phyloP scores from a whole-genome alignment of 2,888 invertebrate species.

The Drosophila borealis region DNA sequence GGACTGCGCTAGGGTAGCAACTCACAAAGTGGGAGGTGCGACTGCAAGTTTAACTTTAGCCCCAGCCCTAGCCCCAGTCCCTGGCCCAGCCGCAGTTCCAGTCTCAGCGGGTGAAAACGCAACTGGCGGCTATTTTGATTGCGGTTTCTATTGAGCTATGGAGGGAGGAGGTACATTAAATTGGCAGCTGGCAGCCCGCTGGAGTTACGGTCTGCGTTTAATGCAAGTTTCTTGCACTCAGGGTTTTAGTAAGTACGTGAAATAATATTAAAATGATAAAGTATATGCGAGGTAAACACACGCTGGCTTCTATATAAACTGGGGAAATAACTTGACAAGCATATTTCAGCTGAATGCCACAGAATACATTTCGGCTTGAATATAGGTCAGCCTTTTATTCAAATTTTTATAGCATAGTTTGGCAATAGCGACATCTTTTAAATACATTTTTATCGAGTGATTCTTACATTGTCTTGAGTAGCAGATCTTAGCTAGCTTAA shows the following conservation, averaged over 20 bases:
- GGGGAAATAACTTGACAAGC: too few relatives aligned
- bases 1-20: slow-evolving; percentile 16
- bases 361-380: too few relatives aligned
- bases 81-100: too few relatives aligned
- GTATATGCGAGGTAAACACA: neutral
- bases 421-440: too few relatives aligned
- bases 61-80: neutral
- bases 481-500: too few relatives aligned
- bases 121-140: slow-evolving; percentile 51
- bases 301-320: neutral
- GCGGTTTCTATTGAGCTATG: slow-evolving; percentile 29
- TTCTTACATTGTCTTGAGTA: too few relatives aligned
- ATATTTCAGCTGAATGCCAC: too few relatives aligned
- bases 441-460: too few relatives aligned
- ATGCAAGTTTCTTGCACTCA: slow-evolving; percentile 19
- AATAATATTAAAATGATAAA: slow-evolving; percentile 14
- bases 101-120: slow-evolving; percentile 40
- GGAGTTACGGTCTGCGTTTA: slow-evolving; percentile 17
- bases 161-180: slow-evolving; percentile 25
- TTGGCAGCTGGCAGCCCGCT: slow-evolving; percentile 38
- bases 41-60: neutral
- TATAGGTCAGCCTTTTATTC: too few relatives aligned
- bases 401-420: too few relatives aligned
- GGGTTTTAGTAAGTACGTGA: slow-evolving; percentile 12
- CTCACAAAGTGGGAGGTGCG: neutral